Conservation (phyloP, 2,888 invertebrate genomes). For the Pristionchus mayeri region DNA sequence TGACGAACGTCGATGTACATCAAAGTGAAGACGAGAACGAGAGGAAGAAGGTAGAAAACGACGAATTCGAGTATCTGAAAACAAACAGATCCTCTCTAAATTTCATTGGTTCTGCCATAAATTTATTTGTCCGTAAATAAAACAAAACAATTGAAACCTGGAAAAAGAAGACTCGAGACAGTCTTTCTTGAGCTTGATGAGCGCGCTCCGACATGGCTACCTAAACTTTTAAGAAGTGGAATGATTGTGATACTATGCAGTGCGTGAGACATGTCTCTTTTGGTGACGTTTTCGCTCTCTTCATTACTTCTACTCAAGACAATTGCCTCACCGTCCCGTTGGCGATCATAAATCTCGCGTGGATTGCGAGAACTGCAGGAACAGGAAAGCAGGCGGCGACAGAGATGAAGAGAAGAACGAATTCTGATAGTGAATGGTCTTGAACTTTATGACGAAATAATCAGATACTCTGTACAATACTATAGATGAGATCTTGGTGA, state of each 20-base stretch:
- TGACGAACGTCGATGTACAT: conserved; percentile 8
- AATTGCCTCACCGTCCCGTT: not conserved
- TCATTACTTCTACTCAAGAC: too few relatives aligned
- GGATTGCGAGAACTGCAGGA: not conserved
- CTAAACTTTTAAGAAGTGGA: too few relatives aligned
- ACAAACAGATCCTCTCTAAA: not conserved
- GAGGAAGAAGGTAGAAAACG: not conserved
- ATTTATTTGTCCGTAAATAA: not conserved
- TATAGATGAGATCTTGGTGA: too few relatives aligned
- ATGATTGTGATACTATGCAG: too few relatives aligned
- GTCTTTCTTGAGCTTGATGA: not conserved
- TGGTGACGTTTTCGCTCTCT: too few relatives aligned
- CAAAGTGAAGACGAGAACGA: not conserved
- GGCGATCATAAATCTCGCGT: not conserved
- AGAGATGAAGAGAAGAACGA: not conserved
- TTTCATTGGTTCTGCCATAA: not conserved
- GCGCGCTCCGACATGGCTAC: not conserved
- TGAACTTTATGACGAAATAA: not conserved
- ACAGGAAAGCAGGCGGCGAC: not conserved
- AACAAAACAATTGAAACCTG: not conserved
- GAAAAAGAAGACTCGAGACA: conserved; percentile 6
- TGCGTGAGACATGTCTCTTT: too few relatives aligned
- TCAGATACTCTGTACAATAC: not conserved
- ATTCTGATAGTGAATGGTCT: not conserved
- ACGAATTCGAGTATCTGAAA: conserved; percentile 16